Evolutionary conservation across 1,140 invertebrate species (phyloP), one percentile per base, ranked within the genome.

Genomic region (Danaus plexippus): DNA sequence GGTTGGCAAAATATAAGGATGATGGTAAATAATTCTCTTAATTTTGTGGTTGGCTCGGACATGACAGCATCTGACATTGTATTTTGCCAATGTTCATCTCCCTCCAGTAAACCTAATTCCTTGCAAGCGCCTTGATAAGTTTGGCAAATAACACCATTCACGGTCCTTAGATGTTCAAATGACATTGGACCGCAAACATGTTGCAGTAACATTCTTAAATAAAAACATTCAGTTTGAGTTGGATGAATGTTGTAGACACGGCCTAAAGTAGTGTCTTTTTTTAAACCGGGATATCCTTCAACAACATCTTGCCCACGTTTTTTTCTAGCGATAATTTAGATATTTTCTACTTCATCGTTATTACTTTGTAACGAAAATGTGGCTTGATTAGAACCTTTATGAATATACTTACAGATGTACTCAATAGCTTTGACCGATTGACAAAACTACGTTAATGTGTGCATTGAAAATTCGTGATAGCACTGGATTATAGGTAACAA

Each of bases 191-290:
- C 77, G 51, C 57, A 60, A 44, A 88, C 72, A 59, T 78, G 42
- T 52, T 75, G 64, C 44, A 88, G 61, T 50, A 88, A 63, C 54
- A 88, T 46, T 54, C 78, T 62, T 47, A 88, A 65, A 75, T 77
- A 74, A 67, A 64, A 88, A 52, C 80, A 74, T 74, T 87, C 80
- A 46, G 54, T 61, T 52, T 80, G 64, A 10, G 66, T 75, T 8
- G 77, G 74, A 67, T 79, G 71, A 43, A 88, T 64, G 11, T 64
- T 75, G 59, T 87, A 87, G 1, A 87, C 66, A 61, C 80, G 56
- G 45, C 71, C 69, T 32, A 80, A 57, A 47, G 65, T 57, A 58
- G 67, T 52, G 13, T 66, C 58, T 63, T 73, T 66, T 45, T 53
- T 53, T 51, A 51, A 41, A 51, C 32, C 7, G 6, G 49, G 49